phyloP scores from a whole-genome alignment of 2,113 vertebrate species.

The Pandion haliaetus region DNA sequence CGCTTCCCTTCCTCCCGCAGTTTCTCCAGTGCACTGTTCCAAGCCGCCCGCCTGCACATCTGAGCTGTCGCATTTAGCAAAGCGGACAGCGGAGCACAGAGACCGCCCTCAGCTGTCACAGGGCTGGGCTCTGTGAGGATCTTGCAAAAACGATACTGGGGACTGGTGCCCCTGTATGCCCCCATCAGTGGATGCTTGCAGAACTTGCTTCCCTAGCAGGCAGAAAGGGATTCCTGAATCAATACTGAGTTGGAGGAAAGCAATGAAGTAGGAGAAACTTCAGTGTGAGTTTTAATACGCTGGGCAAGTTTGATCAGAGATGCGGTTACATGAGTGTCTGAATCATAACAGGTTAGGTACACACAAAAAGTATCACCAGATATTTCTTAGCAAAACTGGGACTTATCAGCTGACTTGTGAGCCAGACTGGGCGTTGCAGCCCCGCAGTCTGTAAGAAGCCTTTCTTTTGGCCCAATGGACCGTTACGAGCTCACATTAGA shows the following conservation, averaged over 20 bases:
- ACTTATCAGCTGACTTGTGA: background rate
- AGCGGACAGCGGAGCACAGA: background rate
- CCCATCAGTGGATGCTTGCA: fast-evolving
- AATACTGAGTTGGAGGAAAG: background rate
- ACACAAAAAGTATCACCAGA: background rate
- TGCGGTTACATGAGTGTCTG: fast-evolving
- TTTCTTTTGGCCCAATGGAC: background rate
- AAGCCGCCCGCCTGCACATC: background rate
- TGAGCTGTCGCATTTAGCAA: background rate
- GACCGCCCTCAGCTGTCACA: background rate
- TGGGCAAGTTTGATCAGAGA: background rate
- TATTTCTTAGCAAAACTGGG: background rate
- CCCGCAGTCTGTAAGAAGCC: background rate
- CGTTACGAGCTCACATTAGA: fast-evolving
- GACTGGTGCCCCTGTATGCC: too few relatives aligned
- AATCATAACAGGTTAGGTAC: background rate
- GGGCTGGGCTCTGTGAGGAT: background rate
- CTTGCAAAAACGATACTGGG: background rate
- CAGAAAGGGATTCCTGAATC: background rate
- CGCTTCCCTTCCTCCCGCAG: background rate
- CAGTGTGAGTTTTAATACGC: background rate
- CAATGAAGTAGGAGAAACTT: background rate
- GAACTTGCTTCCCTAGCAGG: background rate
- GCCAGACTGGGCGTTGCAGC: background rate
- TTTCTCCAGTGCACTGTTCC: fast-evolving